Base-by-base conservation (phyloP, 2,797 vertebrate genomes). In the Fringilla coelebs region DNA sequence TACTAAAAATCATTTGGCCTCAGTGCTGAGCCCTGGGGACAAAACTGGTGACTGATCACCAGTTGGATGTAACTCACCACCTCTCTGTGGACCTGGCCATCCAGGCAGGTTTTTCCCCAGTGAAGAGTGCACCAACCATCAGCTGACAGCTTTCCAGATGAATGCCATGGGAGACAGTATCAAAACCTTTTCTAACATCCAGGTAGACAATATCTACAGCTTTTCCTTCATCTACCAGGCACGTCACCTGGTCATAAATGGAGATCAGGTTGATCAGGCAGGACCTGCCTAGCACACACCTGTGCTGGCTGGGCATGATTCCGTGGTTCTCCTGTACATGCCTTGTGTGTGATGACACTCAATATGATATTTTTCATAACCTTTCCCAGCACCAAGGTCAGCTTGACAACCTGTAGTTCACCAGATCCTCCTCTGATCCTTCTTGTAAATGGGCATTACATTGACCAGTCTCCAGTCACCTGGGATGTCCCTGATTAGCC, bases 281-380 rank as follows among this genome's bases (percentile, higher is more conserved):
- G 32, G 11, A 4, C 5, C 28, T 18, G 21, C 22, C 21, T n/a
- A 38, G 43, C 28, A 29, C 24, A 13, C 3, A 52, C 5, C 10
- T 0, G 0, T 75, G 45, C 45, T 38, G 36, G 17, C 25, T 65
- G 36, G 17, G 13, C 34, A 29, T 34, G 51, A 57, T 18, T 15
- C 29, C 10, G 20, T 40, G 10, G 19, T 38, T 67, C 38, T 66
- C 36, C 12, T 29, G 10, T 52, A 16, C 18, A 4, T 51, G n/a
- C 22, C n/a, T 41, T 31, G 31, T 41, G 18, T 72, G 24, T n/a
- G 49, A 29, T 38, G 6, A 19, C 51, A 45, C 13, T 67, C n/a
- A 38, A 45, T 40, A 20, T 16, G 32, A 38, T 28, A 10, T 11
- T n/a, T 60, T 67, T 31, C 24, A 45, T 7, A 52, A 45, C 38